Conservation (phyloP, 2,888 invertebrate species). For the Drepanosiphum platanoidis region DNA sequence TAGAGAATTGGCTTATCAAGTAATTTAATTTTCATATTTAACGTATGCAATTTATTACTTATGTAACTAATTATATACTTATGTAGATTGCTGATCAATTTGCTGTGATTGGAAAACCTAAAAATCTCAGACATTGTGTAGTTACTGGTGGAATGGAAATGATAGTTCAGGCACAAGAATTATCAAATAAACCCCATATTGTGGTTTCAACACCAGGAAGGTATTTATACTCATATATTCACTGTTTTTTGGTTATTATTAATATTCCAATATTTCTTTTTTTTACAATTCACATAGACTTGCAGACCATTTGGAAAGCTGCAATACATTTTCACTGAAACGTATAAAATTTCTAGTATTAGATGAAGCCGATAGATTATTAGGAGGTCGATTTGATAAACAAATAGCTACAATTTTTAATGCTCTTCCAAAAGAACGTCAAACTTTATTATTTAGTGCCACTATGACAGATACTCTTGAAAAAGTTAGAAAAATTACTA, state of each 20-base stretch:
- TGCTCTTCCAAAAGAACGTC: slow-evolving; percentile 80
- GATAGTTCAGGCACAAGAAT: slow-evolving; percentile 84
- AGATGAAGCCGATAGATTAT: slow-evolving; percentile 94
- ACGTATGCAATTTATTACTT: not conserved
- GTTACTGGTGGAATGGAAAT: slow-evolving; percentile 97
- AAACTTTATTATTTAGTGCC: slow-evolving; percentile 93
- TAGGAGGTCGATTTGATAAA: slow-evolving; percentile 83
- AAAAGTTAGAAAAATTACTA: slow-evolving; percentile 74
- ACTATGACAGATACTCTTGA: slow-evolving; percentile 88
- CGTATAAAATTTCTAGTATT: slow-evolving; percentile 87
- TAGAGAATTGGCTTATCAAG: slow-evolving; percentile 88
- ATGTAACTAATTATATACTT: slow-evolving; percentile 10
- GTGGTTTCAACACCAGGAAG: slow-evolving; percentile 95
- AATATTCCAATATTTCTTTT: not conserved
- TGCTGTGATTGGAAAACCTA: slow-evolving; percentile 86
- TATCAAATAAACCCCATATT: slow-evolving; percentile 88
- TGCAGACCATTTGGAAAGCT: slow-evolving; percentile 91
- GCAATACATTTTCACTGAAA: slow-evolving; percentile 82
- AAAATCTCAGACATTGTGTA: slow-evolving; percentile 83
- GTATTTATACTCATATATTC: slow-evolving; percentile 63
- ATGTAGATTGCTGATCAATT: slow-evolving; percentile 93
- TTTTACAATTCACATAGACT: slow-evolving; percentile 70
- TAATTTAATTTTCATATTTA: slow-evolving; percentile 65
- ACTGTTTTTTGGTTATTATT: not conserved
- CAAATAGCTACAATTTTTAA: slow-evolving; percentile 83